Conservation (phyloP, 1,140 invertebrate genomes). For the Sarcophaga peregrina region DNA sequence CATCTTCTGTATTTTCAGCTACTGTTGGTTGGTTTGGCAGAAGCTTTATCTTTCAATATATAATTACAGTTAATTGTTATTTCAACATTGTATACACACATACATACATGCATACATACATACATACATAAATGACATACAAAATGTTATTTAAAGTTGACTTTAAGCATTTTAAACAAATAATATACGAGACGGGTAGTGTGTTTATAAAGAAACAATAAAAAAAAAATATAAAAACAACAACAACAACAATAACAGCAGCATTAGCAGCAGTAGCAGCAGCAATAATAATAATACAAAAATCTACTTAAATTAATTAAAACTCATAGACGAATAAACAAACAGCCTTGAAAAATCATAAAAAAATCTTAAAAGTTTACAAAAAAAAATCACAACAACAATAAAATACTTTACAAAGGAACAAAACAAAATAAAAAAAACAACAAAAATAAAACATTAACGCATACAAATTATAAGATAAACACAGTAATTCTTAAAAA, state of each 20-base stretch:
- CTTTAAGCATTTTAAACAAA: neutral
- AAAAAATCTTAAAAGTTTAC: conserved; percentile 11
- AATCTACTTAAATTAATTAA: conserved; percentile 39
- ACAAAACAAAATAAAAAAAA: neutral
- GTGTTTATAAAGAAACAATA: neutral
- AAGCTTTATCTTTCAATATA: neutral
- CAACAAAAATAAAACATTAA: neutral
- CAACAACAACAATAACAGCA: neutral
- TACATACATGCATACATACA: too few relatives aligned
- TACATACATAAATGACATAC: too few relatives aligned
- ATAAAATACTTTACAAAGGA: neutral
- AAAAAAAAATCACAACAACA: neutral
- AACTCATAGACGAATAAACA: conserved; percentile 29
- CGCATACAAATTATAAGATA: conserved; percentile 1
- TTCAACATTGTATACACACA: neutral
- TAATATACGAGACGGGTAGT: neutral
- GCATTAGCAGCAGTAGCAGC: neutral
- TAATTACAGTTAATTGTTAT: conserved; percentile 25
- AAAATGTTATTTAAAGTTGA: too few relatives aligned
- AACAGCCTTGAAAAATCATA: conserved; percentile 7
- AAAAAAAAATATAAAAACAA: conserved; percentile 20
- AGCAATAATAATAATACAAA: neutral
- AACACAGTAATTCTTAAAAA: too few relatives aligned
- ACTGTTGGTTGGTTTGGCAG: neutral
- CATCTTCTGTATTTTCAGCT: conserved; percentile 15